A percentile compares a stretch with the other conserved stretches of the same genome.
Evolutionary conservation across 2,888 invertebrate species (phyloP).

Genomic region (Sericinus montela): DNA sequence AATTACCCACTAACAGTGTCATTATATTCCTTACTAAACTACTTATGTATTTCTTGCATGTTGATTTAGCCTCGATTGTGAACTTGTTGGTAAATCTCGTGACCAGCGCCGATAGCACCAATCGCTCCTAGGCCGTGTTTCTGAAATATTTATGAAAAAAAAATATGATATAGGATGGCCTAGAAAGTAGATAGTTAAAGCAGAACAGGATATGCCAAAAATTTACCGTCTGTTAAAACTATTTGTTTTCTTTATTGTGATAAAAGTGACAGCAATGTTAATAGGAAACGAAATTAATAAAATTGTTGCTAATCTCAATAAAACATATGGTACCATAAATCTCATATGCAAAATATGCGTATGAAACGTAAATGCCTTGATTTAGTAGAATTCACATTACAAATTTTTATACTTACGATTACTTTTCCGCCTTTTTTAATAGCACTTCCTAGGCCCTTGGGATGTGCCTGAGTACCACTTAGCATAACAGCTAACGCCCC

Average conservation of each 20-base stretch:
- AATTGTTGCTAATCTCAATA: too few relatives aligned
- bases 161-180: slow-evolving; percentile 1
- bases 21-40: too few relatives aligned
- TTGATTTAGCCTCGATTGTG: slow-evolving; percentile 23
- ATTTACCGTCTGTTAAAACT: too few relatives aligned
- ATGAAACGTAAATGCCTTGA: too few relatives aligned
- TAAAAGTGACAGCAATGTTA: too few relatives aligned
- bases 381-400: too few relatives aligned
- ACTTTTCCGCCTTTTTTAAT: slow-evolving; percentile 28
- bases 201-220: too few relatives aligned
- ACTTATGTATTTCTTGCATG: neutral
- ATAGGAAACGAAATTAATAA: too few relatives aligned
- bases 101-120: slow-evolving; percentile 31
- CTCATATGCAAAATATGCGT: too few relatives aligned
- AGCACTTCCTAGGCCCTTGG: slow-evolving; percentile 22
- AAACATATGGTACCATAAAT: too few relatives aligned
- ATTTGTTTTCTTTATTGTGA: too few relatives aligned
- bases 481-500: neutral
- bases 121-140: slow-evolving; percentile 29
- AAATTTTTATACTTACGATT: slow-evolving; percentile 26
- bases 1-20: too few relatives aligned
- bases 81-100: slow-evolving; percentile 30
- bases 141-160: slow-evolving; percentile 24
- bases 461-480: slow-evolving; percentile 21
- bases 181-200: slow-evolving; percentile 1